Conservation (phyloP, 1,140 invertebrate species). For the Melipona quadrifasciata region DNA sequence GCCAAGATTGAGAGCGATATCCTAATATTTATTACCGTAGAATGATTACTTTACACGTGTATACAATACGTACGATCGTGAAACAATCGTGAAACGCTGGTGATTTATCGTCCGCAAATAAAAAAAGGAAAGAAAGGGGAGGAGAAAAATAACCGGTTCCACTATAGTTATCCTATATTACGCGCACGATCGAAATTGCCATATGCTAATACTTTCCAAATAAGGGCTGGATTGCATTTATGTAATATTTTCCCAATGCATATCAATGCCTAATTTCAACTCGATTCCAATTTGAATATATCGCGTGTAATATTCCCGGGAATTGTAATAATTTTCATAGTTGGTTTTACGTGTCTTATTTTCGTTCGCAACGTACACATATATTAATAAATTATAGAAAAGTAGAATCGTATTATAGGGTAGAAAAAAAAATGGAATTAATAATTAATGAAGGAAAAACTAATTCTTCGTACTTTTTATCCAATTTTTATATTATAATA, state of each 20-base stretch:
- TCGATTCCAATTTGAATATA: neutral
- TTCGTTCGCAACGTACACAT: neutral
- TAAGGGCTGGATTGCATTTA: neutral
- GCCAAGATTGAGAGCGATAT: neutral
- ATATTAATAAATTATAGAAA: too few species aligned
- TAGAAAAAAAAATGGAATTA: neutral
- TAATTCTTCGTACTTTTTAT: too few species aligned
- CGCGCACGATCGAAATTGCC: neutral
- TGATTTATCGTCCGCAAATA: neutral
- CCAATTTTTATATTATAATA: too few species aligned
- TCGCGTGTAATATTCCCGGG: neutral
- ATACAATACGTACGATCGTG: neutral
- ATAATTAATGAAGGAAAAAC: too few species aligned
- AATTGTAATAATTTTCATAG: neutral
- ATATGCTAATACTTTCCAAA: neutral
- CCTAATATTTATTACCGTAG: neutral
- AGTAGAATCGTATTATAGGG: neutral
- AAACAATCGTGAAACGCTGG: neutral
- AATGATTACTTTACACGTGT: neutral
- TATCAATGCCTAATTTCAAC: neutral
- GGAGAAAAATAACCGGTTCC: neutral
- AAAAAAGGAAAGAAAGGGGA: too few species aligned
- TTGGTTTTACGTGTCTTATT: neutral
- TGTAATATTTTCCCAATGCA: neutral
- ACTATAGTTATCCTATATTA: neutral